These are phyloP conservation scores for Lithobates pipiens DNA, from an alignment of 2,797 vertebrate species.

Conservation along the genomic window DNA sequence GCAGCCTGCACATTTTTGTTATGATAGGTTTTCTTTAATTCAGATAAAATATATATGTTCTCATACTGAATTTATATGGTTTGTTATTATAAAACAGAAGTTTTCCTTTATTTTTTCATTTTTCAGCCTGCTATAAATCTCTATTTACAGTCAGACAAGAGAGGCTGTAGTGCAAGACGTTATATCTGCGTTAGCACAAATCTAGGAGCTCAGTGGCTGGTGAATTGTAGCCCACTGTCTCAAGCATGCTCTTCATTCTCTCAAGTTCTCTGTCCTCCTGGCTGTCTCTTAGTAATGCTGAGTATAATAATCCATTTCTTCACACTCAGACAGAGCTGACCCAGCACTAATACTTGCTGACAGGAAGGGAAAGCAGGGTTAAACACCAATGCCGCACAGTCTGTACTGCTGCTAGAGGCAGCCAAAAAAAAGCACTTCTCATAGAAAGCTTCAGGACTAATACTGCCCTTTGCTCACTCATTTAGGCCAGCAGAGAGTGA, in stretches of 20 bases:
- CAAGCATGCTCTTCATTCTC: slow-evolving; percentile 9
- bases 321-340: slow-evolving; percentile 53
- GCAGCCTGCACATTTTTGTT: no score
- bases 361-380: slow-evolving; percentile 53
- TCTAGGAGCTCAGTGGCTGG: no score
- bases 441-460: slow-evolving; percentile 33
- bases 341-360: slow-evolving; percentile 58
- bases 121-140: no score
- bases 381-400: slow-evolving; percentile 37
- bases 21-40: no score
- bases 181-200: no score
- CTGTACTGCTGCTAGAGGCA: slow-evolving; percentile 10
- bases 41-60: no score
- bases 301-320: slow-evolving; percentile 54
- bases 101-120: no score
- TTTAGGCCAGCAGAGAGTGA: slow-evolving; percentile 25
- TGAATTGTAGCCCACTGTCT: neutral
- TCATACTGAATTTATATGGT: no score
- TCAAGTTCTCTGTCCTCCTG: neutral
- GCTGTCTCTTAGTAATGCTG: slow-evolving; percentile 40
- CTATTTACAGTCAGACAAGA: no score
- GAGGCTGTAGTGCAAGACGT: no score
- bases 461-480: slow-evolving; percentile 6
- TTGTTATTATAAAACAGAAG: no score
- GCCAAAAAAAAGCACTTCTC: slow-evolving; percentile 22